Base-by-base conservation (phyloP, 2,113 vertebrate genomes). In the Egretta garzetta region DNA sequence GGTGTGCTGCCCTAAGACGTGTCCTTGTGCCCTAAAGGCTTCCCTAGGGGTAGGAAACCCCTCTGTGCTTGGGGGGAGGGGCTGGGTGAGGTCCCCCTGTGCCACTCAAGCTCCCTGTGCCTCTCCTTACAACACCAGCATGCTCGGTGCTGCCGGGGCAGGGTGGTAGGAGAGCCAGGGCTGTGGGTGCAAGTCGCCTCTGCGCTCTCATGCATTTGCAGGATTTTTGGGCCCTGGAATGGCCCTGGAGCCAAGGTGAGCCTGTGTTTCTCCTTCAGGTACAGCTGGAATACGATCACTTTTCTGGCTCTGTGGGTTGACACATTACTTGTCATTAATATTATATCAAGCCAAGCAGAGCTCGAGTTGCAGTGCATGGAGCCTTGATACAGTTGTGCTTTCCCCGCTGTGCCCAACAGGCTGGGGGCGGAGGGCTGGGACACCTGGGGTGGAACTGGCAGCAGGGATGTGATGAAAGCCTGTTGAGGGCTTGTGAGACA, bases 201-300 rank as follows among this genome's bases (percentile, higher is more conserved):
- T 8, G 7, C 10, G 0, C 16, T 2, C 2, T 1, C 1, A 1
- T 10, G 32, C 3, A 3, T 39, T 41, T 0, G 3, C 20, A 33
- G 67, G 50, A 58, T 2, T 35, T n/a, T 23, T 0, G 16, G 20
- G n/a, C 11, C 10, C 37, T n/a, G 3, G 33, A 8, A 0, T 21
- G 71, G 67, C 58, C 56, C 79, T 35, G 79, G 21, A 23, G 55
- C 15, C 11, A 35, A 43, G 62, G n/a, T 21, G 79, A 97, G 75
- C 50, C 71, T 0, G 17, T 24, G 45, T 19, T 56, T 55, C 43
- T 55, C 80, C 91, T 70, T 1, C 4, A 10, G 86, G 56, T 12
- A 1, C 92, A 60, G 82, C 72, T 95, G 95, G 37, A 89, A 96
- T 1, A 1, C 0, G 39, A 94, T 20, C 4, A 0, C 49, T 21